Base-by-base conservation (phyloP, 1,140 invertebrate species). In the Drosophila parvula region DNA sequence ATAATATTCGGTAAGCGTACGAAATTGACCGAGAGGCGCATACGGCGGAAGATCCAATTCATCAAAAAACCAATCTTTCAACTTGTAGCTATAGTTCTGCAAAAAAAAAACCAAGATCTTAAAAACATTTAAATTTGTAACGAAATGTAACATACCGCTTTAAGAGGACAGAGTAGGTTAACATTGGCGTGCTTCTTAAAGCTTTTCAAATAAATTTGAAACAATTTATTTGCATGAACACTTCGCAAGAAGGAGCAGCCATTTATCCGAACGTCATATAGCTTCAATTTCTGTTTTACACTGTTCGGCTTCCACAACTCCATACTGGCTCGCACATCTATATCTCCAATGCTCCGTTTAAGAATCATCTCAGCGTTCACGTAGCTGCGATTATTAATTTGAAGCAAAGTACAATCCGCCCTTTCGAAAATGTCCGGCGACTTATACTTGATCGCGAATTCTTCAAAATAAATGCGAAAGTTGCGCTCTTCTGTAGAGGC, bases 31-130 rank as follows among this genome's bases (percentile, higher is more conserved):
- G 10, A 70, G 47, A 0, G 81, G 81, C 1, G 48, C 18, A 70
- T 67, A 84, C 0, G 30, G 62, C 6, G 81, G 81, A 11, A 70
- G 45, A 27, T 78, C 63, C 5, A 16, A 9, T 34, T 80, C 78
- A 5, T 65, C 60, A 27, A 84, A 2, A 57, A n/a, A 65, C 67
- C 73, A 84, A 38, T 84, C 22, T 4, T 16, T 30, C 7, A 80
- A 12, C 12, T 82, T 62, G 27, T 82, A 81, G 45, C 53, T 74
- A 22, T 45, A 67, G 14, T 79, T 62, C 78, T 79, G 14, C 11
- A 8, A 36, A 40, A 11, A 30, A 60, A 5, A 11, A 27, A 43
- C n/a, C 12, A 9, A 3, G 5, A 0, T 8, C 4, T 30, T 11
- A 6, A 5, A 6, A 6, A 18, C 9, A 6, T 10, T 43, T n/a